Evolutionary conservation across 1,140 invertebrate genomes (phyloP).

Genomic region (Heterodera carotae): DNA sequence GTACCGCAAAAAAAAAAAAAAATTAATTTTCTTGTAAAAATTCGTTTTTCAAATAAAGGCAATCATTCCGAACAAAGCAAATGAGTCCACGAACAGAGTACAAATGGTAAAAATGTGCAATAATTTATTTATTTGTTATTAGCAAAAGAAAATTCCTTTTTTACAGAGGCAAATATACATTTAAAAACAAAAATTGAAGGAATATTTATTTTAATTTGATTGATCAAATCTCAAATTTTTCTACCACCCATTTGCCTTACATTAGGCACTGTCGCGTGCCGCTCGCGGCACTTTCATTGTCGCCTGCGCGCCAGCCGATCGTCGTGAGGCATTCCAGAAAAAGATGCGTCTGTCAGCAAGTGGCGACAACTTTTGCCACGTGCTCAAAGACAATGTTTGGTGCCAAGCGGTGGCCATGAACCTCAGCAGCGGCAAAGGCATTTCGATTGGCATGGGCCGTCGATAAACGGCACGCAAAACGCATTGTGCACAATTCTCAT

Average conservation of each 20-base stretch:
- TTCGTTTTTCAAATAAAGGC: background rate
- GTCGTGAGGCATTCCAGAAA: background rate
- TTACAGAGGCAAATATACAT: background rate
- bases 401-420: background rate
- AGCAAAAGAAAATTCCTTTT: background rate
- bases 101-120: background rate
- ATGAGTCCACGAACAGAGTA: background rate
- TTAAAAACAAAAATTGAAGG: background rate
- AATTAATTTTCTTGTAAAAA: background rate
- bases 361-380: background rate
- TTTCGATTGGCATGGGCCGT: background rate
- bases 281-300: background rate
- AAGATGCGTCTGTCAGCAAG: background rate
- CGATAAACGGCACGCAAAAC: too few species aligned
- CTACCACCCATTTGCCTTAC: too few species aligned
- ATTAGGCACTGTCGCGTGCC: background rate
- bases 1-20: background rate
- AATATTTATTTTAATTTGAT: background rate
- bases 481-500: too few species aligned
- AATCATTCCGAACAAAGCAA: background rate
- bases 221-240: background rate
- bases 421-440: background rate
- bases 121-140: background rate
- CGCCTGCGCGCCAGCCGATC: background rate
- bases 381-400: background rate